These are phyloP conservation scores for Holotrichia oblita DNA, from an alignment of 1,140 invertebrate genomes.

Conservation along the genomic window DNA sequence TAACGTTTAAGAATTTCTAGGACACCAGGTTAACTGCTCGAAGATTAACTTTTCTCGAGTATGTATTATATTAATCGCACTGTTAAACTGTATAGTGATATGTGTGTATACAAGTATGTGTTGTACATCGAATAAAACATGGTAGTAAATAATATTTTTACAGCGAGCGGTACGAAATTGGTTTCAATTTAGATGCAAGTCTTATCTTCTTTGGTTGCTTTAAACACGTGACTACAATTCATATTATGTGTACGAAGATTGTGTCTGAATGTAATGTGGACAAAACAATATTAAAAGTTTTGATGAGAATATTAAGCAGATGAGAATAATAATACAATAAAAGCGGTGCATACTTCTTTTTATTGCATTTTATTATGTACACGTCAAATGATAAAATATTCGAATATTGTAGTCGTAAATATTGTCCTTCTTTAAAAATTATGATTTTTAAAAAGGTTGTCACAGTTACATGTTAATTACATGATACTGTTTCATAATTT, in stretches of 20 bases:
- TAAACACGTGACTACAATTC: background rate
- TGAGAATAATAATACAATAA: background rate
- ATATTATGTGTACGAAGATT: background rate
- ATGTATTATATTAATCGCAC: background rate
- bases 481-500: too few relatives aligned
- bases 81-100: background rate
- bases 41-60: background rate
- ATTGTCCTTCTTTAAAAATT: background rate
- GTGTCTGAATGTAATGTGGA: background rate
- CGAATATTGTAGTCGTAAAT: background rate
- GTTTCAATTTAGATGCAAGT: constrained; percentile 1
- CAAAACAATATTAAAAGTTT: constrained; percentile 21
- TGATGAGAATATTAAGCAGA: background rate
- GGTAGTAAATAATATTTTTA: background rate
- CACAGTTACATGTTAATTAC: too few relatives aligned
- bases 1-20: background rate
- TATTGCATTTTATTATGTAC: background rate
- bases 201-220: background rate
- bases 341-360: background rate
- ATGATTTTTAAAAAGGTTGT: background rate
- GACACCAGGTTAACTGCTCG: too few relatives aligned
- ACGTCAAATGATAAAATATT: constrained; percentile 11
- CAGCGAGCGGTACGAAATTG: background rate
- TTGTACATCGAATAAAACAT: background rate
- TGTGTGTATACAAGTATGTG: constrained; percentile 12